A percentile compares a stretch with the other conserved stretches of the same genome.
phyloP scores from a whole-genome alignment of 2,113 vertebrate genomes.

The Bubo blakistoni region DNA sequence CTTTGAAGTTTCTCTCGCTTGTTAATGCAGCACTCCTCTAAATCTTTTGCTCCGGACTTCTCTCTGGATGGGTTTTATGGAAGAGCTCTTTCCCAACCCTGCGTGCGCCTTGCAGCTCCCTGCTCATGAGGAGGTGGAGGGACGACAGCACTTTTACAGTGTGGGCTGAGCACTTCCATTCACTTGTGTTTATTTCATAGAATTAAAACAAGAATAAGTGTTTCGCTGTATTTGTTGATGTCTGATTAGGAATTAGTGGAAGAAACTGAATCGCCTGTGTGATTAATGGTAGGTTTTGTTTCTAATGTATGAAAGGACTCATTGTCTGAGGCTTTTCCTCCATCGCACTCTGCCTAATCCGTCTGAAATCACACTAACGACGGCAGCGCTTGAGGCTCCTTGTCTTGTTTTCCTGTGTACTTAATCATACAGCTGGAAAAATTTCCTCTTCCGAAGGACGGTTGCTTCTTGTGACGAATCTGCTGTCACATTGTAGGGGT shows the following conservation, averaged over 20 bases:
- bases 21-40: not conserved
- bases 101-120: not conserved
- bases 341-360: slow-evolving; percentile 32
- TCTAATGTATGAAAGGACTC: slow-evolving; percentile 48
- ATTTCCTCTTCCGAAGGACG: not conserved
- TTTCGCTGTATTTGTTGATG: slow-evolving; percentile 58
- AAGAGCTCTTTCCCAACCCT: not conserved
- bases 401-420: not conserved
- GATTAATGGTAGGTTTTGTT: slow-evolving; percentile 50
- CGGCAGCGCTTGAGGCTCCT: not conserved
- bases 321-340: slow-evolving; percentile 60
- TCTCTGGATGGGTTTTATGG: not conserved
- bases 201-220: slow-evolving; percentile 48
- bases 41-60: not conserved
- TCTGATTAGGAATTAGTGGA: slow-evolving; percentile 55
- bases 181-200: slow-evolving; percentile 33
- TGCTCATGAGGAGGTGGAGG: not conserved
- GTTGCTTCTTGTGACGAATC: not conserved
- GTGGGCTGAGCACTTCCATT: not conserved
- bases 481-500: rapidly evolving
- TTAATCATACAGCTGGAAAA: not conserved
- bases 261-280: slow-evolving; percentile 46
- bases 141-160: not conserved
- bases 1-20: slow-evolving; percentile 25
- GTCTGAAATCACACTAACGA: slow-evolving; percentile 11